Evolutionary conservation across 2,888 invertebrate species (phyloP).

Genomic region (Rotaria socialis): DNA sequence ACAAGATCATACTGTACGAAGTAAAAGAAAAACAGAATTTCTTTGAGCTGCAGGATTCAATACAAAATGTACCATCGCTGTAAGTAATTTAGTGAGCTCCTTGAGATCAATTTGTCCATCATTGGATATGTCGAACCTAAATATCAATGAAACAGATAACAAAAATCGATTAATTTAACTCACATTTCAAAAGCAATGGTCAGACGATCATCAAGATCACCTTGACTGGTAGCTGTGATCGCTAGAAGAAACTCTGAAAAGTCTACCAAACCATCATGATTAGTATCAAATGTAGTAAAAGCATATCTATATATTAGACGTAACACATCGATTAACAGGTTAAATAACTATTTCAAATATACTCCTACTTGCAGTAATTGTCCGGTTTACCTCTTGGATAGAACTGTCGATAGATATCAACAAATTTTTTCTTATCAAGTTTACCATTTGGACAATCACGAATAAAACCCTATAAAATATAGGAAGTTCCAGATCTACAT

Average conservation of each 20-base stretch:
- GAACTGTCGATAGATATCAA: not conserved
- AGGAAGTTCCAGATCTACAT: not conserved
- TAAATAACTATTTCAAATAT: too few relatives aligned
- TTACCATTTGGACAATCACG: not conserved
- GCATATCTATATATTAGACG: constrained; percentile 9
- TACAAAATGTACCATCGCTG: not conserved
- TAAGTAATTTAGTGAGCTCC: not conserved
- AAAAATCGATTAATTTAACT: not conserved
- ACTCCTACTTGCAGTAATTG: not conserved
- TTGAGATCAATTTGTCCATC: not conserved
- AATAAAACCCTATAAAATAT: not conserved
- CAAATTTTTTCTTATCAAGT: not conserved
- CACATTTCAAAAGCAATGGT: constrained; percentile 2
- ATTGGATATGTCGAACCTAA: not conserved
- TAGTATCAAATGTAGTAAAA: not conserved
- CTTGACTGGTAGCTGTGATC: not conserved
- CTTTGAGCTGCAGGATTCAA: too few relatives aligned
- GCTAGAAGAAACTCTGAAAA: constrained; percentile 19
- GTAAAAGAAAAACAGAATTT: too few relatives aligned
- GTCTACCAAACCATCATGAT: constrained; percentile 7
- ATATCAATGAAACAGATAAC: too few relatives aligned
- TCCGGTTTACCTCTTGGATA: not conserved
- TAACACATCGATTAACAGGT: too few relatives aligned
- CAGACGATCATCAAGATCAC: not conserved
- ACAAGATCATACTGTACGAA: too few relatives aligned